These are phyloP conservation scores for Campoplex capitator DNA, from an alignment of 2,888 invertebrate species.

Conservation along the genomic window DNA sequence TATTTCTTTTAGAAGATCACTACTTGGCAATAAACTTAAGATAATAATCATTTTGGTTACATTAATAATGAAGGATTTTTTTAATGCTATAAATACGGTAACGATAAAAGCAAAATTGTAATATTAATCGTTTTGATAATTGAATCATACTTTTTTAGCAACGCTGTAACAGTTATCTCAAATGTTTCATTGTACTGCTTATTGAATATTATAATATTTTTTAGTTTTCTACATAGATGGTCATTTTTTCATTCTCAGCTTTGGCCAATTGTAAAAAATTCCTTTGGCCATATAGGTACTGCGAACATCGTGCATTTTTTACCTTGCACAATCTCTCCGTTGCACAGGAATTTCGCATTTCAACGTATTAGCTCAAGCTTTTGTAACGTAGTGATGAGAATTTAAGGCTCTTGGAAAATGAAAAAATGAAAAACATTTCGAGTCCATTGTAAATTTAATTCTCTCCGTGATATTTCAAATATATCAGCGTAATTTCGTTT, in stretches of 20 bases:
- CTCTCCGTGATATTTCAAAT: not conserved
- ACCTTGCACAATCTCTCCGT: not conserved
- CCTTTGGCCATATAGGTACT: not conserved
- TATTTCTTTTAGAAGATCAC: not conserved
- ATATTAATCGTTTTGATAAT: not conserved
- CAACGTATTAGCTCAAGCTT: too few relatives aligned
- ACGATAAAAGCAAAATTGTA: not conserved
- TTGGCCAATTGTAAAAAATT: not conserved
- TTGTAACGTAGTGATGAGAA: not conserved
- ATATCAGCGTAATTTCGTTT: not conserved
- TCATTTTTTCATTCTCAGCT: not conserved
- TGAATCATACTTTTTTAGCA: not conserved
- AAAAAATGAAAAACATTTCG: not conserved
- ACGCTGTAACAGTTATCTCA: not conserved
- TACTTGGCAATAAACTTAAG: not conserved
- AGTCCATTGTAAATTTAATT: not conserved
- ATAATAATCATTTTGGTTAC: not conserved
- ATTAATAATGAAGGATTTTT: not conserved
- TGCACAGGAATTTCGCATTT: not conserved
- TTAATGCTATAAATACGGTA: too few relatives aligned
- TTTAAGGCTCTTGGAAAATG: not conserved
- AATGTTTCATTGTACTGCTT: not conserved
- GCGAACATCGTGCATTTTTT: not conserved
- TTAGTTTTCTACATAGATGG: not conserved
- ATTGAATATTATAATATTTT: not conserved